Evolutionary conservation across 2,888 invertebrate species (phyloP).

Genomic region (Hoplodrina blanda): DNA sequence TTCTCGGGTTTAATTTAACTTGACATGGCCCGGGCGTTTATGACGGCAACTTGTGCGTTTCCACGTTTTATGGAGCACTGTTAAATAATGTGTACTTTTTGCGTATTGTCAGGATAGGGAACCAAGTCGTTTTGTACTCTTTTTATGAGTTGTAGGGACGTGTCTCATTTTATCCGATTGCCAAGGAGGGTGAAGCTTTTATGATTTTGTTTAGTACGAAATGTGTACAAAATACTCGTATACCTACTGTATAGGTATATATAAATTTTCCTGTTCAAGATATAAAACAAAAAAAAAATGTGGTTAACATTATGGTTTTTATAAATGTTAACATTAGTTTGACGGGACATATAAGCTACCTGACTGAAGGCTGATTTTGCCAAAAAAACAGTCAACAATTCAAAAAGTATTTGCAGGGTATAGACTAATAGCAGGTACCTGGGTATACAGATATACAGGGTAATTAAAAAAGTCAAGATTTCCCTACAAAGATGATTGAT

Average conservation of each 20-base stretch:
- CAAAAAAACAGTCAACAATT: neutral
- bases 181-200: constrained; percentile 61
- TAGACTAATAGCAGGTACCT: no score
- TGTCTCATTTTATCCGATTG: constrained; percentile 76
- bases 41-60: constrained; percentile 75
- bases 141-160: constrained; percentile 81
- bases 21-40: constrained; percentile 76
- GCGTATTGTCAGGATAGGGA: constrained; percentile 77
- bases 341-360: constrained; percentile 9
- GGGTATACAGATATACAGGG: no score
- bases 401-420: neutral
- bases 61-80: constrained; percentile 79
- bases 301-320: no score
- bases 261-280: constrained; percentile 29
- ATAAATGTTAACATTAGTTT: constrained; percentile 30
- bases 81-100: constrained; percentile 84
- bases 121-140: constrained; percentile 75
- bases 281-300: no score
- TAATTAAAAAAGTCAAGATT: no score
- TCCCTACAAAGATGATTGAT: no score
- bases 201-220: constrained; percentile 61
- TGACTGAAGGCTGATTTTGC: neutral
- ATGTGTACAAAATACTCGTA: constrained; percentile 34
- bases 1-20: constrained; percentile 76
- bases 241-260: constrained; percentile 9